Percentiles rank a stretch among this genome's conserved stretches.
These are phyloP conservation scores for Morpho helenor DNA, from an alignment of 2,888 invertebrate species.

Conservation along the genomic window DNA sequence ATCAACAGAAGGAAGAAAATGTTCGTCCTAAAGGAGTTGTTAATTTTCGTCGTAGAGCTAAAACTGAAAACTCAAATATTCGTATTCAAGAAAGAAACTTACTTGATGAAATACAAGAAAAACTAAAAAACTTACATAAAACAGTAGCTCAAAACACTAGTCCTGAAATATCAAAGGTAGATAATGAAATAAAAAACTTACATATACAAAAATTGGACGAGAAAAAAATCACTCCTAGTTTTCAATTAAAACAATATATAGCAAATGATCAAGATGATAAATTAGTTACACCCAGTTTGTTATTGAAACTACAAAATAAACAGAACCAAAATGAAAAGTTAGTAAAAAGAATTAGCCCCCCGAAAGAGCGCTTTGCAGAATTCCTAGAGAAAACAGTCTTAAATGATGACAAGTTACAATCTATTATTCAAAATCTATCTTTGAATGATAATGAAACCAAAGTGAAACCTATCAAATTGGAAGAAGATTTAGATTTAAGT, in stretches of 20 bases:
- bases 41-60: constrained; percentile 1
- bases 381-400: constrained; percentile 70
- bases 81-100: too few relatives aligned
- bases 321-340: constrained; percentile 33
- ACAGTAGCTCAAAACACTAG: neutral
- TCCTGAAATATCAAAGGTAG: constrained; percentile 3
- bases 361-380: constrained; percentile 64
- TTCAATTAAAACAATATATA: neutral
- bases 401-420: constrained; percentile 66
- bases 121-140: too few relatives aligned
- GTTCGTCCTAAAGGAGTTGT: neutral
- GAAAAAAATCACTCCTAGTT: too few relatives aligned
- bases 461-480: constrained; percentile 18
- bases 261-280: constrained; percentile 4
- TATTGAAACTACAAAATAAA: constrained; percentile 42
- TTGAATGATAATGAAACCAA: constrained; percentile 43
- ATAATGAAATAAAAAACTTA: neutral
- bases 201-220: too few relatives aligned
- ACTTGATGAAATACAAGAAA: neutral
- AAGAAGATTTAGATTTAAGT: neutral
- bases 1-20: neutral
- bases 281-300: constrained; percentile 24
- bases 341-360: constrained; percentile 60
- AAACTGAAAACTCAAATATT: neutral
- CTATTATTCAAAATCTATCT: constrained; percentile 67